phyloP scores from a whole-genome alignment of 92 coral and sea anemone genomes.

The Anthopleura xanthogrammica region DNA sequence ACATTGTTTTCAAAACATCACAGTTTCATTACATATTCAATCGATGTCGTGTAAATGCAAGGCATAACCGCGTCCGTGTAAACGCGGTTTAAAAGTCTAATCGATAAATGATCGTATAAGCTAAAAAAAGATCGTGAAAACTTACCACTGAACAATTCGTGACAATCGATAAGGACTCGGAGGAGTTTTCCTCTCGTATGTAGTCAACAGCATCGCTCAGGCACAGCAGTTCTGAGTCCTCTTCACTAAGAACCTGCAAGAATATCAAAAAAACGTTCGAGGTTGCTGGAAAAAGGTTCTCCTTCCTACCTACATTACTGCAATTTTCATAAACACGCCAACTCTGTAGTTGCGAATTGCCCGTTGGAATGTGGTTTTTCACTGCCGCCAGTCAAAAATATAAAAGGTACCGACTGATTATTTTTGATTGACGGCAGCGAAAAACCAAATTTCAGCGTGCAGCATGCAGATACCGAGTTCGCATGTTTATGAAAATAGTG shows the following conservation, averaged over 20 bases:
- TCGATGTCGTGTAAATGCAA: background rate
- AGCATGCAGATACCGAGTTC: too few relatives aligned
- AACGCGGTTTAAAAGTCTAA: background rate
- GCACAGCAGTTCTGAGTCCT: slow-evolving; percentile 53
- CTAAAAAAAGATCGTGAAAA: background rate
- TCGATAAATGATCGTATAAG: background rate
- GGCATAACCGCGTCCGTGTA: too few relatives aligned
- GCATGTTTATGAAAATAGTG: too few relatives aligned
- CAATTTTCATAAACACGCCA: too few relatives aligned
- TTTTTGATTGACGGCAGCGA: too few relatives aligned
- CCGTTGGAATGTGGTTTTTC: too few relatives aligned
- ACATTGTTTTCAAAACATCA: too few relatives aligned
- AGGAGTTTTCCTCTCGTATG: slow-evolving; percentile 36
- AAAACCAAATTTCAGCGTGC: too few relatives aligned
- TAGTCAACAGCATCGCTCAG: slow-evolving; percentile 44
- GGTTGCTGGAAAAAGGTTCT: background rate
- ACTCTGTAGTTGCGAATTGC: too few relatives aligned
- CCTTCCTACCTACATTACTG: too few relatives aligned
- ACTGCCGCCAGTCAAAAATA: too few relatives aligned
- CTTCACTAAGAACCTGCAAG: slow-evolving; percentile 47
- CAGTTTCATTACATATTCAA: background rate
- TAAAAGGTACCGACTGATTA: too few relatives aligned
- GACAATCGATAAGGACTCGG: slow-evolving; percentile 30
- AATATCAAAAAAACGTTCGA: background rate
- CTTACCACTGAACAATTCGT: slow-evolving; percentile 30